Evolutionary conservation across 1,140 invertebrate genomes (phyloP), one percentile per base, ranked within the genome.

Genomic region (Drosophila funebris): DNA sequence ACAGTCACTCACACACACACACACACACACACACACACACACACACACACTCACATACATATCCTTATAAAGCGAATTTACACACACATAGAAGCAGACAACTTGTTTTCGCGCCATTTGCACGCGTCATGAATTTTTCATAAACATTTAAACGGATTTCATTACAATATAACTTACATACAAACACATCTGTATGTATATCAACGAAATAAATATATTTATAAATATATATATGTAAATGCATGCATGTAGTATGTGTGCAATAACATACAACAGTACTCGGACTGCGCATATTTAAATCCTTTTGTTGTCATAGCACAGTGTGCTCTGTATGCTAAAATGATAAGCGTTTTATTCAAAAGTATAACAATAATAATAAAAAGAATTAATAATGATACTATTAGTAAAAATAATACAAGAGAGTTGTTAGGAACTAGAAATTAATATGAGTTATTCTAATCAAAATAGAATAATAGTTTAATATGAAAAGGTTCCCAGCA

Each of bases 81-180:
- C n/a, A 27, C 56, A 52, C 37, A 39, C 36, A 37, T 11, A 39
- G 57, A 63, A 18, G 48, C 46, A 58, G 53, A 79, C 60, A 71
- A 83, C 78, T 90, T 87, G 85, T 90, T 90, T 85, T 85, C 85
- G 85, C 85, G 85, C 85, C 85, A 90, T 90, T 90, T 90, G 85
- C 85, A 90, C 80, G 85, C 85, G 75, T 69, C 85, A 90, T 90
- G 80, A 85, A 90, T 90, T 90, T 90, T 88, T 88, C 76, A 88
- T 88, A 88, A 88, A 88, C 83, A 88, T 88, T 88, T 88, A 83
- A 88, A 79, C 76, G 63, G 78, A 83, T 88, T 88, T 88, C 84
- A 88, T 88, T 88, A 89, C 81, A 85, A 76, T 53, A 54, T 16
- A 48, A n/a, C n/a, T 18, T 33, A 53, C 3, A 66, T 57, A 14